Conservation (phyloP, 2,113 vertebrate genomes). For the Rhizomys pruinosus region DNA sequence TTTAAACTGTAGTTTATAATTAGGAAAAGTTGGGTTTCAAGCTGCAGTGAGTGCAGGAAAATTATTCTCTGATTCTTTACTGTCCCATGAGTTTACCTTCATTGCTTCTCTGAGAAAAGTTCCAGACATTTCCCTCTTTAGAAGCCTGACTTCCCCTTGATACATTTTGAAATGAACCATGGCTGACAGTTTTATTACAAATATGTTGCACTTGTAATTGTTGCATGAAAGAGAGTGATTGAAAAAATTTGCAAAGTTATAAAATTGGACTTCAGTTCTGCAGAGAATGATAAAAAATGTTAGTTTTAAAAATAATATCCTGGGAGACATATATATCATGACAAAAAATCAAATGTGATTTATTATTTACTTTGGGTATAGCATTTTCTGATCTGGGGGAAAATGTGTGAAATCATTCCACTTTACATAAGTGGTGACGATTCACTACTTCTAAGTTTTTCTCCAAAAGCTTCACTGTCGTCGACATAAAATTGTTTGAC, state of each 20-base stretch:
- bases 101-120: constrained; percentile 45
- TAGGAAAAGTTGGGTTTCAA: constrained; percentile 43
- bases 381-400: constrained; percentile 59
- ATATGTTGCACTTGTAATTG: constrained; percentile 70
- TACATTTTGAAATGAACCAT: constrained; percentile 66
- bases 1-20: not conserved
- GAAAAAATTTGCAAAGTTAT: constrained; percentile 70
- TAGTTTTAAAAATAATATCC: constrained; percentile 72
- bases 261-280: constrained; percentile 56
- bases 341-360: constrained; percentile 71
- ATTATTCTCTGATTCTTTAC: not conserved
- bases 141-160: constrained; percentile 40
- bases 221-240: constrained; percentile 70
- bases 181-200: constrained; percentile 74
- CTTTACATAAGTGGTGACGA: constrained; percentile 60
- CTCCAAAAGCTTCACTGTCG: constrained; percentile 36
- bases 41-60: not conserved
- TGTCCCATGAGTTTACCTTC: not conserved
- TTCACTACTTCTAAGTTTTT: constrained; percentile 66
- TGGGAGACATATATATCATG: constrained; percentile 66
- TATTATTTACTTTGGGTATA: constrained; percentile 70
- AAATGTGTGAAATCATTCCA: constrained; percentile 62
- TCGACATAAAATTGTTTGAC: constrained; percentile 51
- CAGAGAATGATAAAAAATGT: constrained; percentile 61
- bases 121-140: constrained; percentile 38